phyloP scores from a whole-genome alignment of 2,888 invertebrate species.

The Euzophera pinguis region DNA sequence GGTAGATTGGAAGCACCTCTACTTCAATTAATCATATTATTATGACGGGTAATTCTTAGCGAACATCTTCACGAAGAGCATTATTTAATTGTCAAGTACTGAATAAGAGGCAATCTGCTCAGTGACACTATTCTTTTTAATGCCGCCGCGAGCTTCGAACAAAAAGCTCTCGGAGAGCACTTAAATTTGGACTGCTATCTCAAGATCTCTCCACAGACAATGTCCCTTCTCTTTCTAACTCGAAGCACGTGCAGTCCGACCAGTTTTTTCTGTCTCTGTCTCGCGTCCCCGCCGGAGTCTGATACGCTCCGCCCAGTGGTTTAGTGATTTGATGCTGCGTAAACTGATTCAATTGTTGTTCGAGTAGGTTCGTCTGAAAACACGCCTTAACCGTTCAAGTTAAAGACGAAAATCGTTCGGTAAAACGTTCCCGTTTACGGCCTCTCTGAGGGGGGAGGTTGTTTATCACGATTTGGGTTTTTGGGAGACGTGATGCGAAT shows the following conservation, averaged over 20 bases:
- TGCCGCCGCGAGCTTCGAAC: slow-evolving; percentile 62
- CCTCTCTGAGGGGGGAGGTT: slow-evolving; percentile 69
- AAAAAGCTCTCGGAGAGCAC: slow-evolving; percentile 69
- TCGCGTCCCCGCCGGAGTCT: slow-evolving; percentile 71
- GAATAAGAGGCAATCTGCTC: slow-evolving; percentile 75
- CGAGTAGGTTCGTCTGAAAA: slow-evolving; percentile 57
- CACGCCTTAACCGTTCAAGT: slow-evolving; percentile 64
- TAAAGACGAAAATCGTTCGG: slow-evolving; percentile 75
- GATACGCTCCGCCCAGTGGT: slow-evolving; percentile 78
- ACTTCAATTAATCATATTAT: slow-evolving; percentile 67
- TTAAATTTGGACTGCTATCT: slow-evolving; percentile 69
- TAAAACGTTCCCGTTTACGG: slow-evolving; percentile 72
- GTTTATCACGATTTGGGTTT: slow-evolving; percentile 79
- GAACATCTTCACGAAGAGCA: slow-evolving; percentile 61
- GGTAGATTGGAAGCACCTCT: slow-evolving; percentile 65
- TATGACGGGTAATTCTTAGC: slow-evolving; percentile 63
- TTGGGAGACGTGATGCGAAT: slow-evolving; percentile 78
- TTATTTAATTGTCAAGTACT: slow-evolving; percentile 77
- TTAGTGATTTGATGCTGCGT: slow-evolving; percentile 81
- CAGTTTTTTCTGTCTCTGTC: slow-evolving; percentile 60
- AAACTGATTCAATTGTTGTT: slow-evolving; percentile 79
- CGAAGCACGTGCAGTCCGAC: slow-evolving; percentile 31
- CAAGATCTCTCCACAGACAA: slow-evolving; percentile 54
- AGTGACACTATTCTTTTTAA: slow-evolving; percentile 76
- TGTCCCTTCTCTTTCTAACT: slow-evolving; percentile 60